These are phyloP conservation scores for Hepsetus odoe DNA, from an alignment of 2,113 vertebrate species.

Conservation along the genomic window DNA sequence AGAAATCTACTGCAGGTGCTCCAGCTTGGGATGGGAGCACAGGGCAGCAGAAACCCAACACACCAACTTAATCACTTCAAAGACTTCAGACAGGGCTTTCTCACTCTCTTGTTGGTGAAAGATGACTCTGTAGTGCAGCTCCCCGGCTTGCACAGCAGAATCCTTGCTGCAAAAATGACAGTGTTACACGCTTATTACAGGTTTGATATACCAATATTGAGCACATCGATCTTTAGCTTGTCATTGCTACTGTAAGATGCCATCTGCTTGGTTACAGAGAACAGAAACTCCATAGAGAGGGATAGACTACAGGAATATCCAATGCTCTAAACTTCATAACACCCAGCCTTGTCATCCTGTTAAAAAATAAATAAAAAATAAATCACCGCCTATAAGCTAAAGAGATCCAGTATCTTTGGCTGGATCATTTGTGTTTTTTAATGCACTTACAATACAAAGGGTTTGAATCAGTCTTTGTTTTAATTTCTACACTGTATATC, in stretches of 20 bases:
- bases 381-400: not conserved
- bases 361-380: not conserved
- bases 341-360: not conserved
- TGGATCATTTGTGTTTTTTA: too few species aligned
- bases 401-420: not conserved
- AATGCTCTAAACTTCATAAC: not conserved
- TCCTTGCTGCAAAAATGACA: not conserved
- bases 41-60: conserved; percentile 1
- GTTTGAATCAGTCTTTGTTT: too few species aligned
- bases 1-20: not conserved
- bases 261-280: not conserved
- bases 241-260: conserved; percentile 12
- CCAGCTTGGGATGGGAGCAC: not conserved
- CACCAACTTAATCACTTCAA: conserved; percentile 36
- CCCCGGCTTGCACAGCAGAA: conserved; percentile 2
- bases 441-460: too few species aligned
- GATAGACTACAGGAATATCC: not conserved
- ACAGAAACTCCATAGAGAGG: not conserved
- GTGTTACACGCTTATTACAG: conserved; percentile 26
- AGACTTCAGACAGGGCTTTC: conserved; percentile 30
- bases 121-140: conserved; percentile 22
- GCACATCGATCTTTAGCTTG: conserved; percentile 8
- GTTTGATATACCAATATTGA: conserved; percentile 33
- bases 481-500: too few species aligned
- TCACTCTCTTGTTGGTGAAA: conserved; percentile 27